Conservation (phyloP, 1,140 invertebrate genomes). For the Agrypnia vestita region DNA sequence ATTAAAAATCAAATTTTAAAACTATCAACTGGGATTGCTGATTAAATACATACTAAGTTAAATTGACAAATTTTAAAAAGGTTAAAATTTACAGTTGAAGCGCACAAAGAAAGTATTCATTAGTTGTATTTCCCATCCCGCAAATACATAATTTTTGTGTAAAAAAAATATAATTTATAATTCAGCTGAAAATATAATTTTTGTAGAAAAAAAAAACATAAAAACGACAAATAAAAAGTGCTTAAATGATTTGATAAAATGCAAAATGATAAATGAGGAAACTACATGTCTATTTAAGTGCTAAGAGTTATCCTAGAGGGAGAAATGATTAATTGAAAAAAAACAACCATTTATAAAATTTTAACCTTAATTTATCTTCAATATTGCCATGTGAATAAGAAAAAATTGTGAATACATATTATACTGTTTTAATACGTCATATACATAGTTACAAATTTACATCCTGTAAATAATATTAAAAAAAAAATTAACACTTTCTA, state of each 20-base stretch:
- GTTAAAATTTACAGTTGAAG: neutral
- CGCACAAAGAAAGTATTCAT: too few relatives aligned
- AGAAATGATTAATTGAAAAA: slow-evolving; percentile 3
- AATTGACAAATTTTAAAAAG: slow-evolving; percentile 3
- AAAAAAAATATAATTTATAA: neutral
- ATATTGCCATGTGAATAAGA: slow-evolving; percentile 32
- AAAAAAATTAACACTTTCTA: slow-evolving; percentile 4
- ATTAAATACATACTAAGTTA: neutral
- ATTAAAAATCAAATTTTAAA: neutral
- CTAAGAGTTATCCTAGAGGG: slow-evolving; percentile 12
- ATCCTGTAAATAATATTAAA: neutral
- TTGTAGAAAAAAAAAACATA: neutral
- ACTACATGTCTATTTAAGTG: neutral
- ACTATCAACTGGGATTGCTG: neutral
- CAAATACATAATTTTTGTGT: neutral
- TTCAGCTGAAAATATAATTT: neutral
- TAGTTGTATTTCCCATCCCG: neutral
- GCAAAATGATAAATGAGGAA: slow-evolving; percentile 13
- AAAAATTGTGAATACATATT: slow-evolving; percentile 20
- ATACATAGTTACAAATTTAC: slow-evolving; percentile 28
- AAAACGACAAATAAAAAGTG: neutral
- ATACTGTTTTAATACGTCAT: slow-evolving; percentile 28
- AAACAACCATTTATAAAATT: slow-evolving; percentile 28
- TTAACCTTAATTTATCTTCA: slow-evolving; percentile 32
- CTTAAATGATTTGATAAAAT: slow-evolving; percentile 8